phyloP scores from a whole-genome alignment of 2,113 vertebrate genomes.

The Todiramphus saurophagus region DNA sequence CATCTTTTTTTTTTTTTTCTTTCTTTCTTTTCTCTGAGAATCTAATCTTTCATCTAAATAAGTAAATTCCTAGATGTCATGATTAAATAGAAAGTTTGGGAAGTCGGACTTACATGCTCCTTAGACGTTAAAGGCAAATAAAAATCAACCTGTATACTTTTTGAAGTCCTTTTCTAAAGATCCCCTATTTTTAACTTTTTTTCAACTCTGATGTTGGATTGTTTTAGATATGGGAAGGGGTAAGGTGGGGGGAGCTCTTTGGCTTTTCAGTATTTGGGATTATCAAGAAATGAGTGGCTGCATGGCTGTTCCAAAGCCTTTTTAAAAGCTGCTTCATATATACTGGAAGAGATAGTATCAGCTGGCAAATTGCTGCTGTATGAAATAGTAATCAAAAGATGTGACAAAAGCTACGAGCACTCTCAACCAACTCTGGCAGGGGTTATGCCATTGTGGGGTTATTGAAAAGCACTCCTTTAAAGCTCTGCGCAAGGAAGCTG shows the following conservation, averaged over 20 bases:
- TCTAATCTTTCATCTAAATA: constrained; percentile 11
- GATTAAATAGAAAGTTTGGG: background rate
- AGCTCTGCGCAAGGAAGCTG: background rate
- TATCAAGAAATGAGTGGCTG: background rate
- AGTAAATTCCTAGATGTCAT: background rate
- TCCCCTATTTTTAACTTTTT: background rate
- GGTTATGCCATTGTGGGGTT: background rate
- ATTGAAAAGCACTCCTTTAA: background rate
- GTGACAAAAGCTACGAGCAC: background rate
- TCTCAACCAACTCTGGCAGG: background rate
- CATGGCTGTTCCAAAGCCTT: background rate
- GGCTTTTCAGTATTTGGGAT: background rate
- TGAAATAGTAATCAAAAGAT: background rate
- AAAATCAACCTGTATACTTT: background rate
- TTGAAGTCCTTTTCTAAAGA: background rate
- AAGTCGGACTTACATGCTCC: background rate
- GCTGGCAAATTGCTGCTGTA: constrained; percentile 13
- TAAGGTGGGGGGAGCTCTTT: background rate
- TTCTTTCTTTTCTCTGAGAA: constrained; percentile 21
- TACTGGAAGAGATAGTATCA: background rate
- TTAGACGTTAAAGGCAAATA: background rate
- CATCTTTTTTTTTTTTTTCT: background rate
- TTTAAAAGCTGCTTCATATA: background rate
- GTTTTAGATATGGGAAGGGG: background rate
- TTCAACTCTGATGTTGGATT: background rate